These are phyloP conservation scores for Phalanger gymnotis DNA, from an alignment of 2,797 vertebrate genomes.

Conservation along the genomic window DNA sequence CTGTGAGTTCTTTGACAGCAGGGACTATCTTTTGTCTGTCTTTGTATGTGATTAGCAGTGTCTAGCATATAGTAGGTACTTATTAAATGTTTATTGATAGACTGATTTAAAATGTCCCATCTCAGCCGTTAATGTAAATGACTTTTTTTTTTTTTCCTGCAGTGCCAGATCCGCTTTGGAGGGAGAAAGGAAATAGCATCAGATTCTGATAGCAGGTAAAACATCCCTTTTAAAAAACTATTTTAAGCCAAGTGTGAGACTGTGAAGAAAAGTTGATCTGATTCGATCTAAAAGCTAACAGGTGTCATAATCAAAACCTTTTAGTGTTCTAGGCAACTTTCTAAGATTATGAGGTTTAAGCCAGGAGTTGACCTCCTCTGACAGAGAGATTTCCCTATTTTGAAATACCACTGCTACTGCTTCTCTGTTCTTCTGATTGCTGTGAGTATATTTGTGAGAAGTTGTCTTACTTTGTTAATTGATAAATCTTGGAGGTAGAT, in stretches of 20 bases:
- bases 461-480: not conserved
- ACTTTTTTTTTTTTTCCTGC: constrained; percentile 67
- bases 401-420: not conserved
- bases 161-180: constrained; percentile 99
- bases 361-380: not conserved
- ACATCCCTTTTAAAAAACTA: not conserved
- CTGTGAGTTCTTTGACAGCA: not conserved
- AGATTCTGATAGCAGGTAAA: constrained; percentile 98
- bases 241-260: not conserved
- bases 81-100: not conserved
- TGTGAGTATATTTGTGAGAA: not conserved
- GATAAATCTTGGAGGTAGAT: not conserved
- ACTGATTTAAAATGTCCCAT: not conserved
- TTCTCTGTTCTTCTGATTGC: not conserved
- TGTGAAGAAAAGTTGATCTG: not conserved
- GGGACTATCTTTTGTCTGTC: not conserved
- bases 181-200: constrained; percentile 99
- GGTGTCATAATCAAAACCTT: not conserved
- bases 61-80: not conserved
- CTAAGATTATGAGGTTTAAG: not conserved
- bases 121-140: constrained; percentile 20
- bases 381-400: not conserved
- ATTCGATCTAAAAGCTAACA: not conserved
- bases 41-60: not conserved
- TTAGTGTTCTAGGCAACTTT: not conserved